Evolutionary conservation across 2,113 vertebrate species (phyloP), one percentile per base, ranked within the genome.

Genomic region (Castor canadensis): DNA sequence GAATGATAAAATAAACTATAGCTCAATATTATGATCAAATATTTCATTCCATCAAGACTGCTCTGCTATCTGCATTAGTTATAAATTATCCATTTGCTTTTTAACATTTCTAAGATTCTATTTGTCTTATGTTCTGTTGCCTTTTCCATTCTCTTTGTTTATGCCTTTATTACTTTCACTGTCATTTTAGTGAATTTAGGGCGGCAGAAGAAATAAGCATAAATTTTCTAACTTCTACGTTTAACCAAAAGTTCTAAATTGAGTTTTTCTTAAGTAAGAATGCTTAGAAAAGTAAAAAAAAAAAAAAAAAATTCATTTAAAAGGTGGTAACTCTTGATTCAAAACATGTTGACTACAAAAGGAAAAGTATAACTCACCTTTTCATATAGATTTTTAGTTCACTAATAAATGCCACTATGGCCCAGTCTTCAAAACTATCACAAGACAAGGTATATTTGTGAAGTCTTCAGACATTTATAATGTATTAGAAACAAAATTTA

Each of bases 401-500:
- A 87, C 38, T 83, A 92, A 62, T 52, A 91, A 89, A 94, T 87
- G 69, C 56, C 75, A 95, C 49, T 89, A 8, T 75, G 71, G 47
- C 38, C 35, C 66, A 69, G 3, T 76, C 62, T 93, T 69, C 30
- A 89, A 83, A 95, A 79, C 30, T 54, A 77, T 54, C 49, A 89
- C 40, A 82, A 93, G 80, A 86, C 20, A 90, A 3, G 71, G 26
- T 79, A 26, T 45, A 54, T 89, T 89, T 92, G 64, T 77, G 28
- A 87, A 91, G 45, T 54, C 56, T 81, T 85, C 54, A 47, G 56
- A 93, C 45, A 87, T 80, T 95, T 89, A 32, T 67, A 89, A 77
- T 91, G 76, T 69, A 20, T 80, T 93, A 86, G 84, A 80, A 93
- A 92, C 49, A n/a, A 92, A 40, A 58, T 84, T 75, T 66, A 75